Conservation (phyloP, 2,888 invertebrate species). For the Chrysomela aeneicollis region DNA sequence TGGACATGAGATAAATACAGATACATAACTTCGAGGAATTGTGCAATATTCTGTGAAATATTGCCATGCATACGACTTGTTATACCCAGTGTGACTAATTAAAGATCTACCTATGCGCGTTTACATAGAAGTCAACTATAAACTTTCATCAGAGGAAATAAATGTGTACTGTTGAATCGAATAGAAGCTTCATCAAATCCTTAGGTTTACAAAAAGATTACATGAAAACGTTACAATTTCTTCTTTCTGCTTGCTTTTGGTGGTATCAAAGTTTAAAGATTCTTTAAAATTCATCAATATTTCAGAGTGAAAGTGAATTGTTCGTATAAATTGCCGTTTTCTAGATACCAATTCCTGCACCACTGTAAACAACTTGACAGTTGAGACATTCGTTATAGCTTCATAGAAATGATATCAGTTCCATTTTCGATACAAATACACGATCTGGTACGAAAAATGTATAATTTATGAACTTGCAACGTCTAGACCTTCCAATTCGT, state of each 20-base stretch:
- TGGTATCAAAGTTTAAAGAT: too few relatives aligned
- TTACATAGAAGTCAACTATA: too few relatives aligned
- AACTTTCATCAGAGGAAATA: too few relatives aligned
- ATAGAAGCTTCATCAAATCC: too few relatives aligned
- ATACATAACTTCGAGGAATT: conserved; percentile 33
- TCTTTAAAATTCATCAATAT: too few relatives aligned
- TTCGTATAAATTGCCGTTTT: too few relatives aligned
- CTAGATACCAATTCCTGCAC: not conserved
- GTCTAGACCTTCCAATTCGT: conserved; percentile 16
- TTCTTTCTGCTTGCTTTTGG: too few relatives aligned
- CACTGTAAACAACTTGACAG: not conserved
- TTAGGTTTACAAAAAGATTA: too few relatives aligned
- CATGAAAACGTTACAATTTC: too few relatives aligned
- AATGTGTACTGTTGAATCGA: too few relatives aligned
- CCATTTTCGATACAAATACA: not conserved
- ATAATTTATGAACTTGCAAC: conserved; percentile 14
- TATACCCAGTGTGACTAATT: conserved; percentile 20
- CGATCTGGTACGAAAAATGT: not conserved
- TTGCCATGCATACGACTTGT: conserved; percentile 28
- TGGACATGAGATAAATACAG: conserved; percentile 35
- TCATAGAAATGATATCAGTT: not conserved
- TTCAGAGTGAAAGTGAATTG: too few relatives aligned
- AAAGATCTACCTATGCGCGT: conserved; percentile 7
- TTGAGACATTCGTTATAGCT: not conserved
- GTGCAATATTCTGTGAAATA: conserved; percentile 38